Conservation (phyloP, 1,140 invertebrate genomes). For the Aphis gossypii region DNA sequence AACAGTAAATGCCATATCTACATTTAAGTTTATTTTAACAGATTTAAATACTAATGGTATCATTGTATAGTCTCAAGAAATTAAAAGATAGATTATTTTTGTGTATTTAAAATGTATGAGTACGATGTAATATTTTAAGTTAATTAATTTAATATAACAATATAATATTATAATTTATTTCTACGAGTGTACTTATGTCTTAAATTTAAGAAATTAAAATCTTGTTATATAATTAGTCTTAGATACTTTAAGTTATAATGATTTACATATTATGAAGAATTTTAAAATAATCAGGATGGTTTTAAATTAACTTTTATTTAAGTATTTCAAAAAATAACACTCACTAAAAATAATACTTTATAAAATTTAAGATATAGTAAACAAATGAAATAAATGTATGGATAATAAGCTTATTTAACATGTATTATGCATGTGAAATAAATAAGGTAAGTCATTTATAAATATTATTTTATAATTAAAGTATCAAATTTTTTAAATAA, state of each 20-base stretch:
- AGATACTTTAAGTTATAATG: neutral
- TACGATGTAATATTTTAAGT: neutral
- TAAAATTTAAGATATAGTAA: neutral
- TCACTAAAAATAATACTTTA: too few relatives aligned
- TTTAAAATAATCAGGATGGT: too few relatives aligned
- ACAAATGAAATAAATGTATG: neutral
- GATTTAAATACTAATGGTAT: too few relatives aligned
- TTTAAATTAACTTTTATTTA: too few relatives aligned
- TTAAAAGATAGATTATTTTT: neutral
- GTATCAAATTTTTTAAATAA: neutral
- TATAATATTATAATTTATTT: neutral
- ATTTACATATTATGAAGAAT: too few relatives aligned
- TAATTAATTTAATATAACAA: neutral
- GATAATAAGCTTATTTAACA: neutral
- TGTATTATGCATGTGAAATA: neutral
- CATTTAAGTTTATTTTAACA: neutral
- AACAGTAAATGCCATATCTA: neutral
- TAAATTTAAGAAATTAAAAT: neutral
- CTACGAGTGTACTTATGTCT: neutral
- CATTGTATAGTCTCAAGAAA: too few relatives aligned
- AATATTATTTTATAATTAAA: neutral
- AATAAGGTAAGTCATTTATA: neutral
- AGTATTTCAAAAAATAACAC: too few relatives aligned
- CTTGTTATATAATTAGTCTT: neutral
- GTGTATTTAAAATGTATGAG: neutral